Evolutionary conservation across 2,797 vertebrate species (phyloP).

Genomic region (Luscinia megarhynchos): DNA sequence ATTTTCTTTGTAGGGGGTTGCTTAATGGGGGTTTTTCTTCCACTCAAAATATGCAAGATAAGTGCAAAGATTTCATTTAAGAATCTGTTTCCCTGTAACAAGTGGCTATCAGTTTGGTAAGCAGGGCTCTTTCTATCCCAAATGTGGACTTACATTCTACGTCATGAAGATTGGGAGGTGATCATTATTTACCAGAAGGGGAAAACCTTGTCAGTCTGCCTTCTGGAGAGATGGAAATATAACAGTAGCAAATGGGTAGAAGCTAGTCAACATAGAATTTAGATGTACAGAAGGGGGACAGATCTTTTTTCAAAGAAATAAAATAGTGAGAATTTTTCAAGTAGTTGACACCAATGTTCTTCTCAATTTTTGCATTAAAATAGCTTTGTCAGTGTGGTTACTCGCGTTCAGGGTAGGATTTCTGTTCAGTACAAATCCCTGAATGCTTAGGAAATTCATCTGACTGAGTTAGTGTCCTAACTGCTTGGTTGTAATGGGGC

Average conservation of each 20-base stretch:
- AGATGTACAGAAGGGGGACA: neutral
- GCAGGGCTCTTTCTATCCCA: neutral
- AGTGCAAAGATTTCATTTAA: neutral
- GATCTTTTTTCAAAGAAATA: neutral
- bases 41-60: neutral
- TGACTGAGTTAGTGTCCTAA: neutral
- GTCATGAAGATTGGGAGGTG: neutral
- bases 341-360: neutral
- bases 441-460: neutral
- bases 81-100: slow-evolving; percentile 2
- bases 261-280: slow-evolving; percentile 22
- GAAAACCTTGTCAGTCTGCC: slow-evolving; percentile 49
- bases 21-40: neutral
- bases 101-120: slow-evolving; percentile 5
- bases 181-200: slow-evolving; percentile 48
- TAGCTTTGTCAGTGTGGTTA: neutral
- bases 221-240: slow-evolving; percentile 47
- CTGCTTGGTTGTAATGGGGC: neutral
- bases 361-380: neutral
- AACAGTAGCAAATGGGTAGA: slow-evolving; percentile 12
- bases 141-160: slow-evolving; percentile 12
- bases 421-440: neutral
- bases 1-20: neutral
- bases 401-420: neutral
- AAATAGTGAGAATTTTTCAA: neutral